Percentiles rank a stretch among this genome's conserved stretches.
These are phyloP conservation scores for Chironex yamaguchii DNA, from an alignment of 30 jellyfish, hydroid and myxozoan genomes.

Conservation along the genomic window DNA sequence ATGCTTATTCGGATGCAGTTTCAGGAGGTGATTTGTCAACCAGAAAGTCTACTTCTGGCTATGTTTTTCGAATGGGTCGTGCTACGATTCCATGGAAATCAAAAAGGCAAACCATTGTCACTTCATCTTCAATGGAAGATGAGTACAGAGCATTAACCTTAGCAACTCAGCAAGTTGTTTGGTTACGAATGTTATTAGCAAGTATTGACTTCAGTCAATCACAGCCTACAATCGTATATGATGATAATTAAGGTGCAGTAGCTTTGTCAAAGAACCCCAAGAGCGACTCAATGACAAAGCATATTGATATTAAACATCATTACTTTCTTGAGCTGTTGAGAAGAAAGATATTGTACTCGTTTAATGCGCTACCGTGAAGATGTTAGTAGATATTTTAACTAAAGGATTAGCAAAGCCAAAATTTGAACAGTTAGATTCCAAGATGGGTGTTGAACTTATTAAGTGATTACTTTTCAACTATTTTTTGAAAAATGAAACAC, in stretches of 20 bases:
- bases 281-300: conserved; percentile 39
- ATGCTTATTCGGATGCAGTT: conserved; percentile 57
- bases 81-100: conserved; percentile 28
- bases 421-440: background rate
- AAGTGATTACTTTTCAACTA: too few relatives aligned
- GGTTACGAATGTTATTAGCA: conserved; percentile 22
- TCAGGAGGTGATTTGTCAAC: conserved; percentile 54
- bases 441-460: conserved; percentile 32
- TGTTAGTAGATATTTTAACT: background rate
- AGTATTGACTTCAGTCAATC: background rate
- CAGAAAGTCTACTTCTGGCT: conserved; percentile 60
- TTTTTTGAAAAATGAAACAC: too few relatives aligned
- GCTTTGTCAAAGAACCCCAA: conserved; percentile 29
- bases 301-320: conserved; percentile 8
- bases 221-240: conserved; percentile 5
- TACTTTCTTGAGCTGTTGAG: background rate
- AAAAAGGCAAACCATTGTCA: conserved; percentile 37
- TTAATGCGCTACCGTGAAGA: conserved; percentile 39
- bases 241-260: conserved; percentile 42
- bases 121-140: conserved; percentile 32
- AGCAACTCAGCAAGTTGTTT: conserved; percentile 38
- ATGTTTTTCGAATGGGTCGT: conserved; percentile 35
- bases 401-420: conserved; percentile 15
- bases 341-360: conserved; percentile 7
- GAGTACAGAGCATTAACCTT: conserved; percentile 9